A percentile compares a stretch with the other conserved stretches of the same genome.
Evolutionary conservation across 1,140 invertebrate genomes (phyloP).

Genomic region (Pseudachorutes palmiensis): DNA sequence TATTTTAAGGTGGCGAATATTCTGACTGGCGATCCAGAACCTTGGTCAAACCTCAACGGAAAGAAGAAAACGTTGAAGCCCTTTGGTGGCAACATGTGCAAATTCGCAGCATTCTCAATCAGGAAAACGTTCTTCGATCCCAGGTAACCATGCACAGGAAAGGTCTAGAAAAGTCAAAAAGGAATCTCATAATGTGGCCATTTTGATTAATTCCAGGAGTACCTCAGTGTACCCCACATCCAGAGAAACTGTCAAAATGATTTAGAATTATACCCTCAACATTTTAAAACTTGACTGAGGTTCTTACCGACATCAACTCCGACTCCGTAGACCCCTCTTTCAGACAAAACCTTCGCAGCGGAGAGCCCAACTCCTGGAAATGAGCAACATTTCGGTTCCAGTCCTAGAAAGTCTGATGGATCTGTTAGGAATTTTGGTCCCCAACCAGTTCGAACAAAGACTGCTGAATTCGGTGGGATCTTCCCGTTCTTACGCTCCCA

Average conservation of each 20-base stretch:
- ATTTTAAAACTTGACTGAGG: no score
- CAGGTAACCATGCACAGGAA: conserved; percentile 45
- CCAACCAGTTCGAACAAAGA: conserved; percentile 22
- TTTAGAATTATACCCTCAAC: no score
- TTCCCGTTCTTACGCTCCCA: conserved; percentile 17
- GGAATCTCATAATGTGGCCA: no score
- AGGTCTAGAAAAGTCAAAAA: conserved; percentile 27
- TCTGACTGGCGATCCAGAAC: no score
- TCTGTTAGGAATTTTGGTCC: conserved; percentile 1
- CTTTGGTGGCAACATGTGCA: conserved; percentile 45
- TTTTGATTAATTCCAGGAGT: neutral
- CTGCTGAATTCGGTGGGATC: conserved; percentile 6
- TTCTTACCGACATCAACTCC: conserved; percentile 3
- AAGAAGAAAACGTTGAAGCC: conserved; percentile 44
- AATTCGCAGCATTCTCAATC: conserved; percentile 53
- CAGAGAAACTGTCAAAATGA: conserved; percentile 6
- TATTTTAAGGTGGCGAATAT: no score
- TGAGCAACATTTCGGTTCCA: neutral
- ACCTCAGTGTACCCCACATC: conserved; percentile 7
- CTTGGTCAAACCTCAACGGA: conserved; percentile 39
- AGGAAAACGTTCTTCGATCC: conserved; percentile 48
- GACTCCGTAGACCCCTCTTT: conserved; percentile 3
- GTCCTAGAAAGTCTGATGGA: neutral
- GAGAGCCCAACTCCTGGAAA: conserved; percentile 11
- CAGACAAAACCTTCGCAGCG: neutral